A percentile compares a stretch with the other conserved stretches of the same genome.
These are phyloP conservation scores for Campodea augens DNA, from an alignment of 1,140 invertebrate species.

Conservation along the genomic window DNA sequence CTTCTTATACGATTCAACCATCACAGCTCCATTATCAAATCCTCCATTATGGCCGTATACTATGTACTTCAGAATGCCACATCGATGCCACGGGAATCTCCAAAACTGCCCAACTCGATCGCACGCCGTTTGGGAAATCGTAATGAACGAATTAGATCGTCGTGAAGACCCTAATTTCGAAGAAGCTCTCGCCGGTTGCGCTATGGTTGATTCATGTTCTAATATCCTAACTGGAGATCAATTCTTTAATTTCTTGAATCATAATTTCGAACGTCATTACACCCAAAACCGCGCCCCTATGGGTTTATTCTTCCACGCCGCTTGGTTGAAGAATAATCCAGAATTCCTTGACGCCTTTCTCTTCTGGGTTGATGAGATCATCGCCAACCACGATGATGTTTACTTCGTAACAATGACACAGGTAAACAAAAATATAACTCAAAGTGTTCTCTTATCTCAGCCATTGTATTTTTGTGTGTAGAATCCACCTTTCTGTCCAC, in stretches of 20 bases:
- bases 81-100: conserved; percentile 79
- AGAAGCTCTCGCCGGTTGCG: conserved; percentile 79
- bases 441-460: not conserved
- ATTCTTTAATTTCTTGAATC: conserved; percentile 87
- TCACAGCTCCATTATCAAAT: conserved; percentile 78
- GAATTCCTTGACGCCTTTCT: conserved; percentile 84
- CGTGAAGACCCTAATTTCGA: conserved; percentile 79
- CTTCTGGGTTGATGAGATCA: conserved; percentile 84
- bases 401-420: conserved; percentile 96
- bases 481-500: not conserved
- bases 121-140: conserved; percentile 93
- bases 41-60: conserved; percentile 93
- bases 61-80: conserved; percentile 93
- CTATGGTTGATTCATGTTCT: conserved; percentile 91
- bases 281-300: conserved; percentile 81
- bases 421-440: conserved; percentile 6
- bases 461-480: not conserved
- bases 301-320: conserved; percentile 87
- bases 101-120: conserved; percentile 75
- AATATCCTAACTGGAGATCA: conserved; percentile 83
- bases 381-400: conserved; percentile 72
- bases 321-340: conserved; percentile 87
- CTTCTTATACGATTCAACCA: conserved; percentile 88
- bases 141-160: conserved; percentile 88
- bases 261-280: conserved; percentile 91